phyloP scores from a whole-genome alignment of 2,113 vertebrate genomes.

The Poeciliopsis prolifica region DNA sequence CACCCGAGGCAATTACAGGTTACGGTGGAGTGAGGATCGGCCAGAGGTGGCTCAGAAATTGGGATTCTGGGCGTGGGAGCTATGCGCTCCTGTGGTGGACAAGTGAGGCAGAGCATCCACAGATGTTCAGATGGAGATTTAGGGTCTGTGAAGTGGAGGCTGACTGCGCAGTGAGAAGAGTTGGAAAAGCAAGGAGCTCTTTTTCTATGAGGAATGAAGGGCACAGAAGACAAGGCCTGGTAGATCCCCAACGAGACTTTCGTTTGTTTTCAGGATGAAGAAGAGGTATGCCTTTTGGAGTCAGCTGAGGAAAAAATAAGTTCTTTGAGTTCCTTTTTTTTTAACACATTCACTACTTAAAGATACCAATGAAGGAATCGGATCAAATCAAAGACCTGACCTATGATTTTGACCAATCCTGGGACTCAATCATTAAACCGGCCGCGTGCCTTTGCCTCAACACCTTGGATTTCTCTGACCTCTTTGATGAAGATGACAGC shows the following conservation, averaged over 20 bases:
- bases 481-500: slow-evolving; percentile 81
- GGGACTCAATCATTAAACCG: slow-evolving; percentile 50
- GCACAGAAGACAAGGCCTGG: not conserved
- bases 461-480: slow-evolving; percentile 80
- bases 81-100: slow-evolving; percentile 54
- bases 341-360: not conserved
- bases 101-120: slow-evolving; percentile 43
- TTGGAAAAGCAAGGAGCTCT: not conserved
- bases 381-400: slow-evolving; percentile 50
- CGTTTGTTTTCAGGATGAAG: not conserved
- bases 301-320: not conserved
- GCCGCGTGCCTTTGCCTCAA: slow-evolving; percentile 68
- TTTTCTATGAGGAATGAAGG: not conserved
- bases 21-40: slow-evolving; percentile 19
- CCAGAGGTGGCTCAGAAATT: slow-evolving; percentile 44
- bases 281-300: not conserved
- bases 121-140: slow-evolving; percentile 31
- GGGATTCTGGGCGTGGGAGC: slow-evolving; percentile 49
- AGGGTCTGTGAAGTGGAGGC: slow-evolving; percentile 7
- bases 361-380: slow-evolving; percentile 67
- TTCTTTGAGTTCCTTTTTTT: not conserved
- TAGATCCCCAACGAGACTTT: not conserved
- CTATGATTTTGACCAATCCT: slow-evolving; percentile 59
- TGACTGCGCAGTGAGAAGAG: slow-evolving; percentile 29
- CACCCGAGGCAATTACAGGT: slow-evolving; percentile 53